Percentiles rank a stretch among this genome's conserved stretches.
These are phyloP conservation scores for Trileptium ribeirensis DNA, from an alignment of 2,888 invertebrate genomes.

Conservation along the genomic window DNA sequence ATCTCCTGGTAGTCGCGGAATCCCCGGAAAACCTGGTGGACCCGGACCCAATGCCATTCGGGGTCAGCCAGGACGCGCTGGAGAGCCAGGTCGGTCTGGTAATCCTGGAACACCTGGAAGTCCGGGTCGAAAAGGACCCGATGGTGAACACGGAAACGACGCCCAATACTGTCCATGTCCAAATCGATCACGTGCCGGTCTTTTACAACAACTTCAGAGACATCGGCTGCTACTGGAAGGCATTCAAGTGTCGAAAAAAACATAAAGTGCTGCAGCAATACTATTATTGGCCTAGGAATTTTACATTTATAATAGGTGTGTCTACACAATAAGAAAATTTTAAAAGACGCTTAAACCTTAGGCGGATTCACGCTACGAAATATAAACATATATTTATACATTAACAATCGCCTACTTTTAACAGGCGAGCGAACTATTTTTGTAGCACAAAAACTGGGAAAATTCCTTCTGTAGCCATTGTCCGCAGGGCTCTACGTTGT, in stretches of 20 bases:
- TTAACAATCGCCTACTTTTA: no score
- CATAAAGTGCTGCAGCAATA: no score
- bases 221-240: neutral
- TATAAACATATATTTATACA: no score
- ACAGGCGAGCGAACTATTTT: no score
- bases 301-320: no score
- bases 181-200: neutral
- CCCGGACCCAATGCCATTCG: neutral
- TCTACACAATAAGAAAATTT: no score
- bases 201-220: neutral
- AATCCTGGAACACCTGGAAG: neutral
- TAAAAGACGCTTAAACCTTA: no score
- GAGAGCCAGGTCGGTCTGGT: neutral
- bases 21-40: neutral
- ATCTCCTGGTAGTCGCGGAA: neutral
- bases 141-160: neutral
- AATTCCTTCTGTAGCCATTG: no score
- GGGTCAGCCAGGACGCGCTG: neutral
- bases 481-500: no score
- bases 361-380: no score
- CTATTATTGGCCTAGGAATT: no score
- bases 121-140: neutral
- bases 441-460: no score
- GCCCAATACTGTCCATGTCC: neutral
- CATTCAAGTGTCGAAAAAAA: neutral